Evolutionary conservation across 2,113 vertebrate genomes (phyloP).

Genomic region (Eublepharis macularius): DNA sequence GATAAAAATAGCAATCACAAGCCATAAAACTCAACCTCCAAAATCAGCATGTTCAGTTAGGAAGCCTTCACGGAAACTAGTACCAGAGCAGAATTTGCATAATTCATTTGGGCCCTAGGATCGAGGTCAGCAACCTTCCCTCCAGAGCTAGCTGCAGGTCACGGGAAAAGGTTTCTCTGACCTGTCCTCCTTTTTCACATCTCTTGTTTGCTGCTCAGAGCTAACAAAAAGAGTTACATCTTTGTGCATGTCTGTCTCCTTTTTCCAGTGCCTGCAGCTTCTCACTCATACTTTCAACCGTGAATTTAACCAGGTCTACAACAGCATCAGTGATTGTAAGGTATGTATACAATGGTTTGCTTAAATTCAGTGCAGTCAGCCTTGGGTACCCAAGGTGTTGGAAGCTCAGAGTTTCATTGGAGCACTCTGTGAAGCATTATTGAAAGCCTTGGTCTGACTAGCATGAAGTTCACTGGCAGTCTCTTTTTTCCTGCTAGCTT

Average conservation of each 20-base stretch:
- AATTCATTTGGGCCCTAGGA: too few species aligned
- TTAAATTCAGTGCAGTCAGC: neutral
- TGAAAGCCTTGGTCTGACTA: neutral
- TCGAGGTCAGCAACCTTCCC: neutral
- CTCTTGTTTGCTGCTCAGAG: neutral
- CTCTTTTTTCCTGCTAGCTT: slow-evolving; percentile 72
- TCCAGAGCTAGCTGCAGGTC: neutral
- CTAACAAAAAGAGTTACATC: neutral
- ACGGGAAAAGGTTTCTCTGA: neutral
- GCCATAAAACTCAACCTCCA: too few species aligned
- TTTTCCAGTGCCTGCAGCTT: slow-evolving; percentile 91
- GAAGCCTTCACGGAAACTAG: neutral
- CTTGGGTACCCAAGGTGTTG: too few species aligned
- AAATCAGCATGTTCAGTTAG: too few species aligned
- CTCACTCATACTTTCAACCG: slow-evolving; percentile 96
- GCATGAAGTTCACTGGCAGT: rapidly evolving
- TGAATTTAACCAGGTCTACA: slow-evolving; percentile 91
- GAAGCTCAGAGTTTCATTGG: too few species aligned
- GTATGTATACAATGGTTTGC: slow-evolving; percentile 66
- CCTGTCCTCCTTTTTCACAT: neutral
- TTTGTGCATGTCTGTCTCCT: neutral
- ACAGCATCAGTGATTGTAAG: slow-evolving; percentile 98
- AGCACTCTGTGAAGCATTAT: rapidly evolving
- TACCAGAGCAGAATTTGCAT: too few species aligned
- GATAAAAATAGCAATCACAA: too few species aligned